Evolutionary conservation across 2,888 invertebrate genomes (phyloP).

Genomic region (Eristalis pertinax): DNA sequence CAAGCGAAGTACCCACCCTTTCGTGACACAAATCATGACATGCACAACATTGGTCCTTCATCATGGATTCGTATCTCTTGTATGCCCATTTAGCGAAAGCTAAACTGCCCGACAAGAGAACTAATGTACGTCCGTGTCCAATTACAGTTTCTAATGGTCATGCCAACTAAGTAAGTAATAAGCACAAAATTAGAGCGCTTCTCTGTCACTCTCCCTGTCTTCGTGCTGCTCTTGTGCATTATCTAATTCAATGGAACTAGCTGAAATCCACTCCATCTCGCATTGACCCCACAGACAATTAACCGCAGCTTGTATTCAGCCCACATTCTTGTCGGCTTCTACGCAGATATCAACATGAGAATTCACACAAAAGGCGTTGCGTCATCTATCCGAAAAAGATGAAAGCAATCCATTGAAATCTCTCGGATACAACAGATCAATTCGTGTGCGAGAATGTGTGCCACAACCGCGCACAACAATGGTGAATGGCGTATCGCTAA

Average conservation of each 20-base stretch:
- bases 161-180: neutral
- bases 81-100: neutral
- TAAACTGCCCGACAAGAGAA: neutral
- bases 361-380: neutral
- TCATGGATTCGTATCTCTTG: neutral
- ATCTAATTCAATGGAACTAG: neutral
- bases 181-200: neutral
- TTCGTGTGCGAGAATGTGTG: neutral
- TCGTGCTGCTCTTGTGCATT: neutral
- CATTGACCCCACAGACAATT: conserved; percentile 2
- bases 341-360: neutral
- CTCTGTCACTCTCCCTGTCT: neutral
- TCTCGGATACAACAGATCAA: neutral
- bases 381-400: conserved; percentile 13
- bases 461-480: no score
- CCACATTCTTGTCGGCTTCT: conserved; percentile 6
- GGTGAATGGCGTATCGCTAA: neutral
- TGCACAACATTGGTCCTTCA: neutral
- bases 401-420: neutral
- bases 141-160: neutral
- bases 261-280: neutral
- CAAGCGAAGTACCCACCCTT: neutral
- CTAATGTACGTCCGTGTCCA: neutral
- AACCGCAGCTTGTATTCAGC: neutral
- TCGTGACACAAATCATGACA: neutral